Percentiles rank a stretch among this genome's conserved stretches.
Conservation (phyloP, 2,888 invertebrate genomes). For the Ennomos fuscantarius region DNA sequence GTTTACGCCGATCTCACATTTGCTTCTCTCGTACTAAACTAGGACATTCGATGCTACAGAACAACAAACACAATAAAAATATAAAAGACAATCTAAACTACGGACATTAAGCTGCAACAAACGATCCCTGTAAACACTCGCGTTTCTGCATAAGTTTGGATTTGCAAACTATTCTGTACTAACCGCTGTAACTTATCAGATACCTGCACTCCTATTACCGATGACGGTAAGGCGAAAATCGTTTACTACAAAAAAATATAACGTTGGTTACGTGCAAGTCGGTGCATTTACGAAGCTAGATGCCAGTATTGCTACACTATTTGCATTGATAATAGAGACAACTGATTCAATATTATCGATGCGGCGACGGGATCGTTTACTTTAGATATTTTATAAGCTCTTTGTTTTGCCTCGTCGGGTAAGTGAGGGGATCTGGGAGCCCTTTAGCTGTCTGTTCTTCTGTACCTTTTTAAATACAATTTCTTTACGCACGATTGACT, state of each 20-base stretch:
- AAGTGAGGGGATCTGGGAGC: not conserved
- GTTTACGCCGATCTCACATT: no score
- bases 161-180: slow-evolving; percentile 72
- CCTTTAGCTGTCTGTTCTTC: not conserved
- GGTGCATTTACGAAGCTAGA: slow-evolving; percentile 71
- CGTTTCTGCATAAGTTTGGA: slow-evolving; percentile 73
- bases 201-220: slow-evolving; percentile 14
- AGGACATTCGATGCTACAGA: slow-evolving; percentile 12
- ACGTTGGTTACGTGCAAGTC: slow-evolving; percentile 47
- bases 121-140: slow-evolving; percentile 73
- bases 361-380: slow-evolving; percentile 48
- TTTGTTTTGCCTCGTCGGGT: slow-evolving; percentile 22
- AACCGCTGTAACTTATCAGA: slow-evolving; percentile 42
- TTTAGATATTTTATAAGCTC: slow-evolving; percentile 40
- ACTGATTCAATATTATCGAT: slow-evolving; percentile 77
- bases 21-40: slow-evolving; percentile 1
- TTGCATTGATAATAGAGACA: slow-evolving; percentile 78
- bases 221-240: slow-evolving; percentile 37
- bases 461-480: not conserved
- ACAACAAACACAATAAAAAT: slow-evolving; percentile 17
- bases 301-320: slow-evolving; percentile 65
- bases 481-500: no score
- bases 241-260: not conserved
- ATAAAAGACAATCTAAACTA: slow-evolving; percentile 66
- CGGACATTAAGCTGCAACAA: slow-evolving; percentile 73